phyloP scores from a whole-genome alignment of 1,140 invertebrate genomes.

The Coelopa frigida region DNA sequence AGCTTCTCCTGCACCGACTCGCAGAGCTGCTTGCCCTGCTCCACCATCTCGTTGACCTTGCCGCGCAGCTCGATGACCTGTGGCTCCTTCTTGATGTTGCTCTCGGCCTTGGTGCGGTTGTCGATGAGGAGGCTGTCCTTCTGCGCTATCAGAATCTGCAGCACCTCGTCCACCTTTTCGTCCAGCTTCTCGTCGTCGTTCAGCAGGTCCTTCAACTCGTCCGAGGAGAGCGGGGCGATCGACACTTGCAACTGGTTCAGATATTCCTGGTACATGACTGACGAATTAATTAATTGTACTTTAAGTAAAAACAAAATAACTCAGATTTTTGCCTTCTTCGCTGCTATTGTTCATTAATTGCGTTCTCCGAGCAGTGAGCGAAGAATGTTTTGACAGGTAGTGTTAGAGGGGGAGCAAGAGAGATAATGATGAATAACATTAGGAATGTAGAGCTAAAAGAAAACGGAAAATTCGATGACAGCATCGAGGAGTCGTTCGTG shows the following conservation, averaged over 20 bases:
- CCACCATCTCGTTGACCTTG: slow-evolving; percentile 59
- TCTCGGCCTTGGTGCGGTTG: slow-evolving; percentile 80
- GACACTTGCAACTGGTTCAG: slow-evolving; percentile 47
- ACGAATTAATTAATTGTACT: not conserved
- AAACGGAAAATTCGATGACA: no score
- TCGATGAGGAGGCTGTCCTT: slow-evolving; percentile 78
- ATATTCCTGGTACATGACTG: slow-evolving; percentile 42
- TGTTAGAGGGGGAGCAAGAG: no score
- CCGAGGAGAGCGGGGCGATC: slow-evolving; percentile 54
- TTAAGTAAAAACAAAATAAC: no score
- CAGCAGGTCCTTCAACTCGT: slow-evolving; percentile 75
- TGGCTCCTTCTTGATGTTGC: slow-evolving; percentile 76
- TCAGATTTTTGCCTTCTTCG: no score
- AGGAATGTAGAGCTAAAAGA: no score
- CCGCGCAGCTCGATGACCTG: slow-evolving; percentile 65
- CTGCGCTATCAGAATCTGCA: slow-evolving; percentile 71
- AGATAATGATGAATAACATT: no score
- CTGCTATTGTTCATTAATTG: no score
- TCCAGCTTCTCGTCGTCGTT: slow-evolving; percentile 80
- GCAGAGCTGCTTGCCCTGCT: slow-evolving; percentile 60
- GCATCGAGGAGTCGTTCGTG: no score
- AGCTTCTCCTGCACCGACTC: slow-evolving; percentile 60
- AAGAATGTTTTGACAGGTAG: no score
- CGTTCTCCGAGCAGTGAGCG: no score
- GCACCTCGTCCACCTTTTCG: slow-evolving; percentile 60